Conservation (phyloP, 1,140 invertebrate genomes). For the Drosophila grimshawi region DNA sequence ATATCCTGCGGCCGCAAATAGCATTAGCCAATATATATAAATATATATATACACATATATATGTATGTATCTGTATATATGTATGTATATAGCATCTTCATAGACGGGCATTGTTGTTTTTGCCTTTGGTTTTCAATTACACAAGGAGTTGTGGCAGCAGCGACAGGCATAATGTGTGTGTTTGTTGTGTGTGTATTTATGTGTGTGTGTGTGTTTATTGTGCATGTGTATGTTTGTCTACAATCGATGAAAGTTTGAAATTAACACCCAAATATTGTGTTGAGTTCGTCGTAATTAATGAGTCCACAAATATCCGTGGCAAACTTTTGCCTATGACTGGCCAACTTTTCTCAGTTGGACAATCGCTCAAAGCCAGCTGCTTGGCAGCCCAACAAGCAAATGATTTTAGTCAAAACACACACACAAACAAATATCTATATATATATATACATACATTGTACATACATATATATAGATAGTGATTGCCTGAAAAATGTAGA, state of each 20-base stretch:
- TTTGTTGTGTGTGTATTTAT: slow-evolving; percentile 9
- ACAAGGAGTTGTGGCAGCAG: slow-evolving; percentile 47
- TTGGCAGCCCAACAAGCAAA: slow-evolving; percentile 73
- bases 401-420: slow-evolving; percentile 57
- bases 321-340: slow-evolving; percentile 59
- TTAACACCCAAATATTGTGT: slow-evolving; percentile 73
- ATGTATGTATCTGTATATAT: slow-evolving; percentile 1
- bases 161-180: slow-evolving; percentile 27
- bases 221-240: slow-evolving; percentile 21
- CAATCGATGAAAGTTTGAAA: slow-evolving; percentile 80
- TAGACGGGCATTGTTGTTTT: slow-evolving; percentile 64
- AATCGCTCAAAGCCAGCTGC: slow-evolving; percentile 69
- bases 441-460: not conserved
- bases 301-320: slow-evolving; percentile 65
- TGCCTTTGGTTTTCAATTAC: slow-evolving; percentile 77
- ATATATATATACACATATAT: slow-evolving; percentile 6
- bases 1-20: slow-evolving; percentile 76
- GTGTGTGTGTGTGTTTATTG: slow-evolving; percentile 20
- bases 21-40: slow-evolving; percentile 57
- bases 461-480: not conserved
- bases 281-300: slow-evolving; percentile 69
- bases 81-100: slow-evolving; percentile 2
- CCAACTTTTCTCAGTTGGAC: slow-evolving; percentile 59
- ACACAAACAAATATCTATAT: not conserved
- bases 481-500: not conserved